These are phyloP conservation scores for Scartelaos histophorus DNA, from an alignment of 2,113 vertebrate genomes.

Conservation along the genomic window DNA sequence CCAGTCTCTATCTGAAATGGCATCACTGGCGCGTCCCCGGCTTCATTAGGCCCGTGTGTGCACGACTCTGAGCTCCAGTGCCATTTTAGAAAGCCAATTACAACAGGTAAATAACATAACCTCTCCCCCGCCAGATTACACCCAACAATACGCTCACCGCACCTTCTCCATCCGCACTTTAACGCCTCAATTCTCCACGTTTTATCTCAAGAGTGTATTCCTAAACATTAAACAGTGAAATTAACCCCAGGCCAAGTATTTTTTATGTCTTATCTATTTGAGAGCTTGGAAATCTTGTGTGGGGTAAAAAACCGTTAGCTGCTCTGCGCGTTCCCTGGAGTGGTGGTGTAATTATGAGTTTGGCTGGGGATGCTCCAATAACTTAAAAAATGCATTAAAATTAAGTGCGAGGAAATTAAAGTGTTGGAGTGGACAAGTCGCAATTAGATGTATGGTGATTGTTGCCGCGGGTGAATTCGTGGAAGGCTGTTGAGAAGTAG, in stretches of 20 bases:
- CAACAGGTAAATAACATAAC: conserved; percentile 60
- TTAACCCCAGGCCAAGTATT: conserved; percentile 1
- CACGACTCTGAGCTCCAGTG: conserved; percentile 21
- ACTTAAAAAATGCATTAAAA: conserved; percentile 52
- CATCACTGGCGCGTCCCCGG: conserved; percentile 26
- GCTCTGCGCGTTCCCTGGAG: conserved; percentile 21
- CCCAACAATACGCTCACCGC: conserved; percentile 39
- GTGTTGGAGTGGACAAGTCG: conserved; percentile 15
- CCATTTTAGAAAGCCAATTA: conserved; percentile 66
- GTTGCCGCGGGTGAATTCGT: not conserved
- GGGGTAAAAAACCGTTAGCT: not conserved
- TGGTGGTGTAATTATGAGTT: conserved; percentile 51
- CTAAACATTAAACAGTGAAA: conserved; percentile 16
- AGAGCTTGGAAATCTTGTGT: not conserved
- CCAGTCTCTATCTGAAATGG: conserved; percentile 44
- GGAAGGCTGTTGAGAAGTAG: not conserved
- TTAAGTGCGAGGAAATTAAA: conserved; percentile 10
- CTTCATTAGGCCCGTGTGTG: conserved; percentile 25
- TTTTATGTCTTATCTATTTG: not conserved
- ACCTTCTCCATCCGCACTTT: not conserved
- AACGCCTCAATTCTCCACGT: not conserved
- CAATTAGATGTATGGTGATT: conserved; percentile 13
- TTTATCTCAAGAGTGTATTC: conserved; percentile 4
- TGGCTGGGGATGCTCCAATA: conserved; percentile 60
- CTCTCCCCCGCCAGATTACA: conserved; percentile 30